phyloP scores from a whole-genome alignment of 2,113 vertebrate species.

The Pseudonaja textilis region DNA sequence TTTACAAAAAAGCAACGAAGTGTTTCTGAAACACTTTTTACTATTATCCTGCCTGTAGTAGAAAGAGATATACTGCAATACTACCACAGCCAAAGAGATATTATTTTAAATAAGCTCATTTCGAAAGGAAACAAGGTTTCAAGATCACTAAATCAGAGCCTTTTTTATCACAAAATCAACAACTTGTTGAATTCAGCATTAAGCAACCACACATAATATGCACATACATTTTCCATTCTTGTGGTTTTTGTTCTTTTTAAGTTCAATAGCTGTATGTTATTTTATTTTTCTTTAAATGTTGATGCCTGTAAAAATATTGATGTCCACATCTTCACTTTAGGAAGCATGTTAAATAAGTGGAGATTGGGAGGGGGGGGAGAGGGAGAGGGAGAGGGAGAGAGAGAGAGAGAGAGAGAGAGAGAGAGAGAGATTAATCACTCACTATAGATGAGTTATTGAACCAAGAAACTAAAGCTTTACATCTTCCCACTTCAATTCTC shows the following conservation, averaged over 20 bases:
- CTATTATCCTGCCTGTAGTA: neutral
- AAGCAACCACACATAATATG: constrained; percentile 23
- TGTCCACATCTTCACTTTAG: constrained; percentile 3
- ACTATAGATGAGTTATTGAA: constrained; percentile 17
- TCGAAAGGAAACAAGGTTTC: neutral
- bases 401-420: neutral
- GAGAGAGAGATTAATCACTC: constrained; percentile 21
- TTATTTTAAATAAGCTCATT: neutral
- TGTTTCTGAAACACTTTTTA: neutral
- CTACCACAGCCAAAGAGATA: neutral
- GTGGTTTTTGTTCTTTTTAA: neutral
- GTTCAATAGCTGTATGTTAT: constrained; percentile 12
- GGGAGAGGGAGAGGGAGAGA: neutral
- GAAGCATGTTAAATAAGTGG: constrained; percentile 19
- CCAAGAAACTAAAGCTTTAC: constrained; percentile 13
- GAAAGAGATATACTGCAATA: neutral
- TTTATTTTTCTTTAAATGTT: neutral
- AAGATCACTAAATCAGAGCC: neutral
- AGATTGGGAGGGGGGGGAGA: neutral
- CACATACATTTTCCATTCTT: constrained; percentile 29
- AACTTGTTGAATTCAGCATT: constrained; percentile 25
- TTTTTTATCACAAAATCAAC: constrained; percentile 1
- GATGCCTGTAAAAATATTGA: constrained; percentile 29
- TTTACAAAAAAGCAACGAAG: neutral
- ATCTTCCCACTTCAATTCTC: constrained; percentile 15